A percentile compares a stretch with the other conserved stretches of the same genome.
phyloP scores from a whole-genome alignment of 2,113 vertebrate genomes.

The Ceuthmochares aereus region DNA sequence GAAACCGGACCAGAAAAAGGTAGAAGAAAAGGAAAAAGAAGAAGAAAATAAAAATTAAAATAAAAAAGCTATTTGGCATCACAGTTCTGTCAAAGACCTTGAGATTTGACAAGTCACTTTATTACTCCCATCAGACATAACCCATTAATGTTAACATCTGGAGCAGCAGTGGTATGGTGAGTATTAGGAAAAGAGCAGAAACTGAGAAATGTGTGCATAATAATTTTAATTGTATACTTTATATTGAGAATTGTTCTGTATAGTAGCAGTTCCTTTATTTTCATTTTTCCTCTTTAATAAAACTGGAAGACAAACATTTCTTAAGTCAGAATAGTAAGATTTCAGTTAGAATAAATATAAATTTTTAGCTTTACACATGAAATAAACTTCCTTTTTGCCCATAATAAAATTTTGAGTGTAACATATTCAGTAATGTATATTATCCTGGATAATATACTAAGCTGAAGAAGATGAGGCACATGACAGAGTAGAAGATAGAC shows the following conservation, averaged over 20 bases:
- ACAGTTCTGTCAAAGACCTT: neutral
- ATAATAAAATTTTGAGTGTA: neutral
- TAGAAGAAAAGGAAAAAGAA: rapidly evolving
- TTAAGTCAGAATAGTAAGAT: neutral
- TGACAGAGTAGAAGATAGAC: neutral
- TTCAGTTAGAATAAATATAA: neutral
- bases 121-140: neutral
- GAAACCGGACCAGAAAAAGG: neutral
- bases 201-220: neutral
- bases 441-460: neutral
- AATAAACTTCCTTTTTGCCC: too few relatives aligned
- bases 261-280: neutral
- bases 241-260: neutral
- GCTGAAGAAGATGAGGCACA: constrained; percentile 39
- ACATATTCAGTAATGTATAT: neutral
- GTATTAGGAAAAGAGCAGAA: neutral
- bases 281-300: neutral
- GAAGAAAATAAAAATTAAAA: rapidly evolving
- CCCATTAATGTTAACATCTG: neutral
- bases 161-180: neutral
- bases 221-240: neutral
- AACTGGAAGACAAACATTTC: neutral
- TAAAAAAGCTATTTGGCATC: too few relatives aligned
- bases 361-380: neutral
- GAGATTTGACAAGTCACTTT: neutral